These are phyloP conservation scores for Drosophila subpulchrella DNA, from an alignment of 1,140 invertebrate species.

Conservation along the genomic window DNA sequence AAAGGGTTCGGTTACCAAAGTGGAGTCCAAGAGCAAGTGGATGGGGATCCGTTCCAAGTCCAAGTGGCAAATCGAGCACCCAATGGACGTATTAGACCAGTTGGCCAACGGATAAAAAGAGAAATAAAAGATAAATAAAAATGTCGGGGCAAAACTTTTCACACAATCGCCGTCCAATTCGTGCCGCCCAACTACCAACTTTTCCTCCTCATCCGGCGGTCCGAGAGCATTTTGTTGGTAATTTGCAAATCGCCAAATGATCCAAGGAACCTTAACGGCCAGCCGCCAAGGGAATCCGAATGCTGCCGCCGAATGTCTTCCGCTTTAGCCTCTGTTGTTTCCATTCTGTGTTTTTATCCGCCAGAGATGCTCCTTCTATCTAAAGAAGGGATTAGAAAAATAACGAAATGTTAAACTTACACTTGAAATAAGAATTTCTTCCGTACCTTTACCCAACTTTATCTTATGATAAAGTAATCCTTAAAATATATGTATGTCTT, in stretches of 20 bases:
- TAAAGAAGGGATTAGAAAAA: too few species aligned
- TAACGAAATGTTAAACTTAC: too few species aligned
- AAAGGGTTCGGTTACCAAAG: constrained; percentile 47
- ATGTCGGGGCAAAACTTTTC: constrained; percentile 61
- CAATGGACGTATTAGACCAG: constrained; percentile 65
- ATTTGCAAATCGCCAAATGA: constrained; percentile 66
- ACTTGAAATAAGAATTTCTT: not conserved
- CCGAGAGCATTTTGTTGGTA: constrained; percentile 51
- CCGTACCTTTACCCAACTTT: too few species aligned
- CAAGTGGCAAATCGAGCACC: constrained; percentile 52
- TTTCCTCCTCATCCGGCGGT: not conserved
- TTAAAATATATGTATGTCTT: too few species aligned
- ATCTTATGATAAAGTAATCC: too few species aligned
- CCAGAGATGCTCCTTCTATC: constrained; percentile 12
- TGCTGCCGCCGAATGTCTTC: constrained; percentile 27
- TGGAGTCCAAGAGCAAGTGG: constrained; percentile 5
- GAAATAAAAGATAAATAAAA: constrained; percentile 79
- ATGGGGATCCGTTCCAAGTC: not conserved
- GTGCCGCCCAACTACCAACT: not conserved
- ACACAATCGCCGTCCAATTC: constrained; percentile 40
- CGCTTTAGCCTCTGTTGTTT: constrained; percentile 26
- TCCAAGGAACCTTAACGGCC: constrained; percentile 48
- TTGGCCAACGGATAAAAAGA: constrained; percentile 45
- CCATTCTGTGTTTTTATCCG: not conserved
- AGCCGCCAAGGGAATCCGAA: constrained; percentile 34